Conservation (phyloP, 2,888 invertebrate species). For the Hypena proboscidalis region DNA sequence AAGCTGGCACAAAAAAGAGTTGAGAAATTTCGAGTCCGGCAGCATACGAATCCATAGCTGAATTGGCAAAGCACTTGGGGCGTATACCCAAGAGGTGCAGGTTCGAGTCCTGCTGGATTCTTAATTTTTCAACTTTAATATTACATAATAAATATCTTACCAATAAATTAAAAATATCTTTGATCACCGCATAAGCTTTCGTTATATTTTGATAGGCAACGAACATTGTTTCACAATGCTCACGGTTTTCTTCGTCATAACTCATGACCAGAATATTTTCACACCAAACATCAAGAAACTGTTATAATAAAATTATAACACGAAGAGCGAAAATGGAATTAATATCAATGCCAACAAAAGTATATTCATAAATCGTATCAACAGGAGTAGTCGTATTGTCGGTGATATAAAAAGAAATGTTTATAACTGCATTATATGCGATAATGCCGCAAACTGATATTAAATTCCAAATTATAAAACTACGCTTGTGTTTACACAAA, state of each 20-base stretch:
- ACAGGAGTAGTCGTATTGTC: neutral
- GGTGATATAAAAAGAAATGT: neutral
- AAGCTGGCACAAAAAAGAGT: no score
- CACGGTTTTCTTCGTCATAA: neutral
- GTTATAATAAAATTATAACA: slow-evolving; percentile 8
- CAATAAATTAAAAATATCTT: neutral
- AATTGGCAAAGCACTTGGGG: no score
- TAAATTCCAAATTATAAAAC: slow-evolving; percentile 19
- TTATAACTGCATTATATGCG: neutral
- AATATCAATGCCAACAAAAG: slow-evolving; percentile 12
- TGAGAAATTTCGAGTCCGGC: no score
- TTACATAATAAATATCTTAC: no score
- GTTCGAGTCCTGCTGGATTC: no score
- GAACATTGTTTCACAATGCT: slow-evolving; percentile 1
- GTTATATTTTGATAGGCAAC: slow-evolving; percentile 4
- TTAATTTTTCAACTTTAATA: no score
- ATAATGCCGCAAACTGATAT: slow-evolving; percentile 1
- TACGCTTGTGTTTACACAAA: slow-evolving; percentile 1
- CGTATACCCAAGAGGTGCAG: no score
- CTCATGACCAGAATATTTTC: neutral
- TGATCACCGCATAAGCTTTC: slow-evolving; percentile 7
- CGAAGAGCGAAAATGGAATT: slow-evolving; percentile 14
- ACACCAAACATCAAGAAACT: slow-evolving; percentile 7
- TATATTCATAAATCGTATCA: slow-evolving; percentile 1
- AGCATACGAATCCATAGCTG: no score